A percentile compares a stretch with the other conserved stretches of the same genome.
Evolutionary conservation across 1,140 invertebrate genomes (phyloP).

Genomic region (Eumeta japonica): DNA sequence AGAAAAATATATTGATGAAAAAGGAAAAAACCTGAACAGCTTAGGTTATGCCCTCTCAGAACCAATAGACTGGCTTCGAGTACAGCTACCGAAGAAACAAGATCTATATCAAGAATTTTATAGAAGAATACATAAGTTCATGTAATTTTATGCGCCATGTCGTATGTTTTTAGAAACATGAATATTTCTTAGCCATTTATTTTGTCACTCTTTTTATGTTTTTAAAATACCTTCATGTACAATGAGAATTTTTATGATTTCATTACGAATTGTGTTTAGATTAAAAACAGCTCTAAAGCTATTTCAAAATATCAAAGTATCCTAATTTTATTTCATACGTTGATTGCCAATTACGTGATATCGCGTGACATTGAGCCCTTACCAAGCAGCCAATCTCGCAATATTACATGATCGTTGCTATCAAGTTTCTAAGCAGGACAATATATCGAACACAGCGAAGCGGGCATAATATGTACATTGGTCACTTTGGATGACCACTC

Average conservation of each 20-base stretch:
- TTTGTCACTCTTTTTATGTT: conserved; percentile 6
- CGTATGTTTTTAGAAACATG: neutral
- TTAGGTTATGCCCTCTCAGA: conserved; percentile 33
- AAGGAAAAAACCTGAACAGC: conserved; percentile 26
- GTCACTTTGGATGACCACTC: no score
- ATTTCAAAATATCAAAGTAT: neutral
- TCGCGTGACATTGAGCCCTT: no score
- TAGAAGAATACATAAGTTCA: conserved; percentile 59
- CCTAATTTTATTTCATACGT: neutral
- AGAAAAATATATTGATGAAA: conserved; percentile 21
- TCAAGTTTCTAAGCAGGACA: no score
- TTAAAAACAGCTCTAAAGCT: neutral
- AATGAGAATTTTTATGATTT: no score
- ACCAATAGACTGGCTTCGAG: conserved; percentile 58
- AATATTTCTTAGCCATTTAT: conserved; percentile 5
- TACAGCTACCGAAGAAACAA: conserved; percentile 60
- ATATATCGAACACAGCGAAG: no score
- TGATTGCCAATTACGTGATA: no score
- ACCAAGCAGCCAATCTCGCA: no score
- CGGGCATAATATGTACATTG: no score
- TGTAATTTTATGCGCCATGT: conserved; percentile 33
- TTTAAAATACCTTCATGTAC: no score
- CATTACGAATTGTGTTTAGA: no score
- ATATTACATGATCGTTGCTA: no score
- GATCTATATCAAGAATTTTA: conserved; percentile 61